These are phyloP conservation scores for Chalcis sispes DNA, from an alignment of 2,888 invertebrate species.

Conservation along the genomic window DNA sequence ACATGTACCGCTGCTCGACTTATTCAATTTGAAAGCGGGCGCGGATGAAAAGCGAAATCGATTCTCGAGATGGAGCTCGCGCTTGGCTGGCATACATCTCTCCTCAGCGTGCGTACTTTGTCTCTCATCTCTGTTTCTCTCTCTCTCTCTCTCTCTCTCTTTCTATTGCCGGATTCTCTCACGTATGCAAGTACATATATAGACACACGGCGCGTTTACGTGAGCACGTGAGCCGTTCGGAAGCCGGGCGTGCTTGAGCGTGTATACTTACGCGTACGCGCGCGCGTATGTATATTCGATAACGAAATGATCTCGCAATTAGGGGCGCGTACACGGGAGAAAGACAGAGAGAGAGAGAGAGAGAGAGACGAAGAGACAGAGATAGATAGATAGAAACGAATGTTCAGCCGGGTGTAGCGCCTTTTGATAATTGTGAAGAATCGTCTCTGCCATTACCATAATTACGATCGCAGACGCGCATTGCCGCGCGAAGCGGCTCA, in stretches of 20 bases:
- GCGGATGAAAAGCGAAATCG: too few relatives aligned
- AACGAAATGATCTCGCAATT: slow-evolving; percentile 48
- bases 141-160: neutral
- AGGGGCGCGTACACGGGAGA: slow-evolving; percentile 12
- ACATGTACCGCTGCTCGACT: too few relatives aligned
- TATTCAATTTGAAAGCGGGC: too few relatives aligned
- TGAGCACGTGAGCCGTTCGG: too few relatives aligned
- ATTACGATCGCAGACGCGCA: slow-evolving; percentile 39
- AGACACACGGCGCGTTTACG: too few relatives aligned
- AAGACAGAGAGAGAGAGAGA: neutral
- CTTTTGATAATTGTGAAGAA: slow-evolving; percentile 51
- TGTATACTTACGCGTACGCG: neutral
- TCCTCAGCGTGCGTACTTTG: too few relatives aligned
- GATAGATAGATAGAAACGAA: neutral
- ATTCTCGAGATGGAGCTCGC: too few relatives aligned
- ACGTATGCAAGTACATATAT: neutral
- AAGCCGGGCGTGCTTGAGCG: neutral
- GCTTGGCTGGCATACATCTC: too few relatives aligned
- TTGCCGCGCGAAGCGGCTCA: neutral
- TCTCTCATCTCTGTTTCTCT: too few relatives aligned
- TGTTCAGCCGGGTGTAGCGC: slow-evolving; percentile 7
- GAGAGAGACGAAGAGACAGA: neutral
- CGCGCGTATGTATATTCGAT: slow-evolving; percentile 12
- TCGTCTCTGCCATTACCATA: slow-evolving; percentile 38
- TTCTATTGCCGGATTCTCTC: neutral